phyloP scores from a whole-genome alignment of 2,888 invertebrate genomes.

The Xestia c-nigrum region DNA sequence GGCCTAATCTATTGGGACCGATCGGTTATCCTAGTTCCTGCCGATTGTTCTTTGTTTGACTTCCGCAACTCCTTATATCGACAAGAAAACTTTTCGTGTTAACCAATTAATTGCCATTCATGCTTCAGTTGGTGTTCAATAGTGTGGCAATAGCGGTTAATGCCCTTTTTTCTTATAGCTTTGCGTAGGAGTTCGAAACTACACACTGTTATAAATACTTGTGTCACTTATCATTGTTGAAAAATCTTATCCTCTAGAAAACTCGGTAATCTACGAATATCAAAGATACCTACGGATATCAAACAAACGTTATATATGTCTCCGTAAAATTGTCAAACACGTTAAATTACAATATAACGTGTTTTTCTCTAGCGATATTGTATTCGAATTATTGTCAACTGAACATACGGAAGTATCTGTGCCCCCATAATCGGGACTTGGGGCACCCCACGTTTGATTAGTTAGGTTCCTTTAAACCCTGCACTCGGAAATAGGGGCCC shows the following conservation, averaged over 20 bases:
- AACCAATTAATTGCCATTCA: conserved; percentile 18
- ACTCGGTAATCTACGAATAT: no score
- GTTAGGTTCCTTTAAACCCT: no score
- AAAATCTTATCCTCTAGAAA: background rate
- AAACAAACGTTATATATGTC: background rate
- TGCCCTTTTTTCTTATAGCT: background rate
- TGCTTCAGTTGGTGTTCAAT: background rate
- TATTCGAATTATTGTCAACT: no score
- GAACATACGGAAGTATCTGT: no score
- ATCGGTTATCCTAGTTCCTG: conserved; percentile 13
- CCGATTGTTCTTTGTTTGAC: conserved; percentile 18
- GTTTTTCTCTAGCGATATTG: no score
- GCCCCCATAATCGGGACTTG: no score
- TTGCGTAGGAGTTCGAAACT: background rate
- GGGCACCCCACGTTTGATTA: no score
- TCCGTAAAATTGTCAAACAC: no score
- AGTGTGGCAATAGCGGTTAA: background rate
- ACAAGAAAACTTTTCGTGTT: conserved; percentile 31
- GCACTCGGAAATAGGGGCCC: no score
- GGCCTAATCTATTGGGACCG: conserved; percentile 33
- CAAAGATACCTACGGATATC: background rate
- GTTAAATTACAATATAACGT: no score
- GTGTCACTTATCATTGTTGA: background rate
- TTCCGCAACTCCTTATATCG: conserved; percentile 15
- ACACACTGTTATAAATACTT: background rate